These are phyloP conservation scores for Danio aesculapii DNA, from an alignment of 2,797 vertebrate genomes.

Conservation along the genomic window DNA sequence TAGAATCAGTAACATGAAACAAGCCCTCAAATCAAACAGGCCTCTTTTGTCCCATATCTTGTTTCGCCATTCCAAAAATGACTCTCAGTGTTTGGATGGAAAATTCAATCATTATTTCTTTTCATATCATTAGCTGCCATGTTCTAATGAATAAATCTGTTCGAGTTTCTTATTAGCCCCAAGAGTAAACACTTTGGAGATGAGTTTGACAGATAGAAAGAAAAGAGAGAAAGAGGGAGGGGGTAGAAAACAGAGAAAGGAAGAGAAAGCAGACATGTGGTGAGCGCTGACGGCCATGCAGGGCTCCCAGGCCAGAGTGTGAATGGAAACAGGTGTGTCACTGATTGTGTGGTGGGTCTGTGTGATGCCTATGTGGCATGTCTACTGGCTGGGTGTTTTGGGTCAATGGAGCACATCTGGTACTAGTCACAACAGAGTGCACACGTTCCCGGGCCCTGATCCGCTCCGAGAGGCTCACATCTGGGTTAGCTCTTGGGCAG, in stretches of 20 bases:
- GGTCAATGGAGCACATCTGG: slow-evolving; percentile 90
- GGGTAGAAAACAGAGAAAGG: slow-evolving; percentile 52
- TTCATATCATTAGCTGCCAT: slow-evolving; percentile 72
- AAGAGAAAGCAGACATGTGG: slow-evolving; percentile 71
- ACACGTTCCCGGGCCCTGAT: slow-evolving; percentile 82
- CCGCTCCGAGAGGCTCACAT: slow-evolving; percentile 83
- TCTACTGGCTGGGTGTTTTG: slow-evolving; percentile 88
- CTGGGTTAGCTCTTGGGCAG: slow-evolving; percentile 78
- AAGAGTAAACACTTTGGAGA: slow-evolving; percentile 70
- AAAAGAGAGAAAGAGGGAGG: slow-evolving; percentile 55
- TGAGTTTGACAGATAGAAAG: slow-evolving; percentile 68
- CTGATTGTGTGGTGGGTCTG: slow-evolving; percentile 86
- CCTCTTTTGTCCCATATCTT: slow-evolving; percentile 68
- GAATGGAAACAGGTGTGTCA: slow-evolving; percentile 88
- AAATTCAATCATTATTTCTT: slow-evolving; percentile 78
- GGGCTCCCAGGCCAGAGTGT: slow-evolving; percentile 75
- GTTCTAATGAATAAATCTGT: slow-evolving; percentile 73
- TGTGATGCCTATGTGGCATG: slow-evolving; percentile 84
- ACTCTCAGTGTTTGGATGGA: slow-evolving; percentile 71
- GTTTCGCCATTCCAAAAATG: slow-evolving; percentile 70
- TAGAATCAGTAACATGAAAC: slow-evolving; percentile 84
- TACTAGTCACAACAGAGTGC: slow-evolving; percentile 88
- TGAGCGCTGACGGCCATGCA: slow-evolving; percentile 76
- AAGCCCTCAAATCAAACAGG: slow-evolving; percentile 76
- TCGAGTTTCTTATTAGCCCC: slow-evolving; percentile 68